A percentile compares a stretch with the other conserved stretches of the same genome.
Conservation (phyloP, 2,113 vertebrate species). For the Peromyscus polionotus region DNA sequence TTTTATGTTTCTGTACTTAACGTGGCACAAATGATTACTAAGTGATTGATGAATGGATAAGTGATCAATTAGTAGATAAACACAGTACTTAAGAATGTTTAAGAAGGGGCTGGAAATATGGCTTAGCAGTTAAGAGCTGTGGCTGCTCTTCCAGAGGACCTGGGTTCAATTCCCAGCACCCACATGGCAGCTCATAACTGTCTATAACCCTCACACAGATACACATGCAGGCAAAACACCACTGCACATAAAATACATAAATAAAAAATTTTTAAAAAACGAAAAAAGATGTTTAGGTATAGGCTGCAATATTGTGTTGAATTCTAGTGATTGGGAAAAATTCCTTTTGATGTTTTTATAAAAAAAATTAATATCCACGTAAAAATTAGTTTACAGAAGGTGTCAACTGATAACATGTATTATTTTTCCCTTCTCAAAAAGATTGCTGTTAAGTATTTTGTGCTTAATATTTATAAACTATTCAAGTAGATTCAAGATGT, state of each 20-base stretch:
- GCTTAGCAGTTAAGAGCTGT: background rate
- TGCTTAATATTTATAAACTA: conserved; percentile 80
- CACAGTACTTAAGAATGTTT: conserved; percentile 23
- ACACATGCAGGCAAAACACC: background rate
- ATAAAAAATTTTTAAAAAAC: conserved; percentile 65
- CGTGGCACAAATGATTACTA: conserved; percentile 9
- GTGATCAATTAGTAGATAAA: background rate
- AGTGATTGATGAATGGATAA: background rate
- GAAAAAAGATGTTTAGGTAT: background rate
- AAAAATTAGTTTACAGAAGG: conserved; percentile 80
- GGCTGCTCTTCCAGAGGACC: background rate
- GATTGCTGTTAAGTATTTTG: conserved; percentile 72
- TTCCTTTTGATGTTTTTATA: conserved; percentile 74
- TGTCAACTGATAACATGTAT: conserved; percentile 58
- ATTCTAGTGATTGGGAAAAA: conserved; percentile 73
- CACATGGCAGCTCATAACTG: background rate
- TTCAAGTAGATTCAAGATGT: conserved; percentile 74
- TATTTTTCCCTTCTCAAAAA: conserved; percentile 73
- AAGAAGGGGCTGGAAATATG: background rate
- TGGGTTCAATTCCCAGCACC: background rate
- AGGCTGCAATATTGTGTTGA: conserved; percentile 62
- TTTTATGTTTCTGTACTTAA: conserved; percentile 20
- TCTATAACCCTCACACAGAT: background rate
- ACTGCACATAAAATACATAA: background rate
- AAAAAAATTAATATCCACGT: conserved; percentile 82